These are phyloP conservation scores for Pinctada fucata DNA, from an alignment of 2,888 invertebrate genomes.

Conservation along the genomic window DNA sequence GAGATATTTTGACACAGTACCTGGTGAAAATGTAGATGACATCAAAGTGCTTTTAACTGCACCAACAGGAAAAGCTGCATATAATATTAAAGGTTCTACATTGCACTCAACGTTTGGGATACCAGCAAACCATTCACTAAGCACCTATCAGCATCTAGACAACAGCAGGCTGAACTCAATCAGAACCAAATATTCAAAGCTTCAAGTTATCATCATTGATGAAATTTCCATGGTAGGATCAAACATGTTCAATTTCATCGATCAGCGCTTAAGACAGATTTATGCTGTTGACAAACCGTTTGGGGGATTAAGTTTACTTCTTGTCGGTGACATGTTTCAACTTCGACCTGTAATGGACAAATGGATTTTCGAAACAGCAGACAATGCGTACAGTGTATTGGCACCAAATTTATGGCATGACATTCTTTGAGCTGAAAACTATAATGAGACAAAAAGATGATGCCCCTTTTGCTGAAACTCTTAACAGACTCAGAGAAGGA, in stretches of 20 bases:
- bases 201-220: constrained; percentile 15
- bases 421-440: not conserved
- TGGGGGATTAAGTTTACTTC: constrained; percentile 13
- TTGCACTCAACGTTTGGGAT: constrained; percentile 10
- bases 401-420: constrained; percentile 4
- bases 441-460: not conserved
- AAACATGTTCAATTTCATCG: constrained; percentile 12
- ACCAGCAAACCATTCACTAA: constrained; percentile 19
- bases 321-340: constrained; percentile 25
- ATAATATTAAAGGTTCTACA: constrained; percentile 5
- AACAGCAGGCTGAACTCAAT: constrained; percentile 13
- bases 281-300: constrained; percentile 9
- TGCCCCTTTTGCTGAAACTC: not conserved
- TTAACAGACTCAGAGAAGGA: constrained; percentile 1
- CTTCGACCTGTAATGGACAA: constrained; percentile 15
- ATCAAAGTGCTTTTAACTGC: constrained; percentile 34
- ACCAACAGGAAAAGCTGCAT: constrained; percentile 51
- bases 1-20: constrained; percentile 34
- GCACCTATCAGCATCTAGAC: constrained; percentile 1
- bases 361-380: constrained; percentile 12
- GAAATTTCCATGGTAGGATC: constrained; percentile 21
- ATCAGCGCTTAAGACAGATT: constrained; percentile 6
- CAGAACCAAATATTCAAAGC: not conserved
- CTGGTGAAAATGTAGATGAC: constrained; percentile 28
- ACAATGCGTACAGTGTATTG: not conserved